These are phyloP conservation scores for Lamellibrachia columna DNA, from an alignment of 2,888 invertebrate species.

Conservation along the genomic window DNA sequence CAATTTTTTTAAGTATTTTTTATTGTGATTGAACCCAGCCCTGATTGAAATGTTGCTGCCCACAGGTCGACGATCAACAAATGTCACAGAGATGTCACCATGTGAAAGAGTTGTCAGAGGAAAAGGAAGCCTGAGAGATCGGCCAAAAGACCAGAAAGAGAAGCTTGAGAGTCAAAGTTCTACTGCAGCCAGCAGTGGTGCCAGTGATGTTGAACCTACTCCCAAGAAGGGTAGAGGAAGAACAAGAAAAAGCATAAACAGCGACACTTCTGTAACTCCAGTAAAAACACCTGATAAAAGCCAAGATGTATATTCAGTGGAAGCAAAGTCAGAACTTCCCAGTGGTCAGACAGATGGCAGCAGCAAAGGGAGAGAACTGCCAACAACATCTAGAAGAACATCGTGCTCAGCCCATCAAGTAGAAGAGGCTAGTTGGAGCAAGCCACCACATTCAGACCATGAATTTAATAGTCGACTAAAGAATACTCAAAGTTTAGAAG, in stretches of 20 bases:
- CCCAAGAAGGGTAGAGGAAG: neutral
- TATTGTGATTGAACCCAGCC: too few relatives aligned
- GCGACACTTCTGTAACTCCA: neutral
- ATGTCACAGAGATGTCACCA: neutral
- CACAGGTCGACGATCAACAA: neutral
- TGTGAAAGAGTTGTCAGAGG: neutral
- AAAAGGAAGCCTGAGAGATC: neutral
- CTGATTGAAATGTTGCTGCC: neutral
- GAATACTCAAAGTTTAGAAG: neutral
- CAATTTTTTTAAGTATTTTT: too few relatives aligned
- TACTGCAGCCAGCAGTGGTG: neutral
- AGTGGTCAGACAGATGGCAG: neutral
- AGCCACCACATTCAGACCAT: neutral
- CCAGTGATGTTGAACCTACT: neutral
- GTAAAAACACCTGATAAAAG: neutral
- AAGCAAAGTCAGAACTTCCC: neutral
- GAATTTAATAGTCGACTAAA: neutral
- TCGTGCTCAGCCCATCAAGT: neutral
- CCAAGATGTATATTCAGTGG: neutral
- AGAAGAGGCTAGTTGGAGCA: neutral
- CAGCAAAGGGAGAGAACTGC: neutral
- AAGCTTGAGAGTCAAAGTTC: neutral
- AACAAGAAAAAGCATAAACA: neutral
- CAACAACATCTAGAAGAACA: neutral
- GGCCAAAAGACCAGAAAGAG: neutral